phyloP scores from a whole-genome alignment of 1,140 invertebrate genomes.

The Thaumetopoea pityocampa region DNA sequence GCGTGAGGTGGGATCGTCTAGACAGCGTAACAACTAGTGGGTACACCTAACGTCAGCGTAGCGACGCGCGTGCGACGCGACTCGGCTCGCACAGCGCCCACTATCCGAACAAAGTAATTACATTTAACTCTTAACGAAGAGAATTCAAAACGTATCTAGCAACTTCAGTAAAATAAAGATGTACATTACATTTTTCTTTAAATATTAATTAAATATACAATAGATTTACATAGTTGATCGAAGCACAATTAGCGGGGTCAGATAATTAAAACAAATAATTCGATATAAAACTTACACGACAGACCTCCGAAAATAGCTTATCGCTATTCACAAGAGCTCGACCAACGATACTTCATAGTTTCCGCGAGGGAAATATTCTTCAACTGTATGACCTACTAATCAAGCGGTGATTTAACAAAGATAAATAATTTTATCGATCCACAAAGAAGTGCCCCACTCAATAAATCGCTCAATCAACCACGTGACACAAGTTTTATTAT shows the following conservation, averaged over 20 bases:
- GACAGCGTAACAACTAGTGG: constrained; percentile 35
- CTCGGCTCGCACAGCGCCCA: constrained; percentile 34
- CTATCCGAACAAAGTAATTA: constrained; percentile 37
- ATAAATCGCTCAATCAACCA: too few species aligned
- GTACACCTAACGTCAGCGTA: constrained; percentile 30
- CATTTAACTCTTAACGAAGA: constrained; percentile 46
- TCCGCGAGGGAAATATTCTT: too few species aligned
- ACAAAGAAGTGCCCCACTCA: too few species aligned
- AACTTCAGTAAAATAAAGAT: constrained; percentile 68
- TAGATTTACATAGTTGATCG: constrained; percentile 62
- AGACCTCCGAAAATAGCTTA: constrained; percentile 39
- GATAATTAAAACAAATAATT: constrained; percentile 47
- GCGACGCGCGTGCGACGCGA: constrained; percentile 47
- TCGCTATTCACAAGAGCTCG: constrained; percentile 56
- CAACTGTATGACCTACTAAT: constrained; percentile 22
- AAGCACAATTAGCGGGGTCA: constrained; percentile 52
- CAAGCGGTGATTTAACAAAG: constrained; percentile 28
- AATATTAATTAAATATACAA: constrained; percentile 65
- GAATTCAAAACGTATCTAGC: constrained; percentile 64
- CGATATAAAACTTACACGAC: constrained; percentile 46
- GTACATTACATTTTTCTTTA: constrained; percentile 59
- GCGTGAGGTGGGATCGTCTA: constrained; percentile 65
- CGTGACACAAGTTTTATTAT: too few species aligned
- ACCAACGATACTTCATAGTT: too few species aligned
- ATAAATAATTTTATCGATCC: too few species aligned